These are phyloP conservation scores for Ploceus nigricollis DNA, from an alignment of 2,113 vertebrate genomes.

Conservation along the genomic window DNA sequence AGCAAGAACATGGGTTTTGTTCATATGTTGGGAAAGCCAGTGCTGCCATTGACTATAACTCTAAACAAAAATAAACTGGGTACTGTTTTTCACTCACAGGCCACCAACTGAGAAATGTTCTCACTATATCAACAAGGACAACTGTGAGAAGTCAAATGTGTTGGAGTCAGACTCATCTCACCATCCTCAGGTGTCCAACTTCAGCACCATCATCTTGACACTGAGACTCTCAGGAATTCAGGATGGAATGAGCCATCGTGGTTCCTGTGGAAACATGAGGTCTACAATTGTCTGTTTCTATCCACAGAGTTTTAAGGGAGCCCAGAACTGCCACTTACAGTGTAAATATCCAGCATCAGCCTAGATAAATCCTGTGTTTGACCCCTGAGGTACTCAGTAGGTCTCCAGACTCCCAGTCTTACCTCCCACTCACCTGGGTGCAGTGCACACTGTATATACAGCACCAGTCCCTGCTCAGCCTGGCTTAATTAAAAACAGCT, in stretches of 20 bases:
- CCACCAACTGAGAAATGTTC: background rate
- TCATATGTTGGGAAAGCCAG: background rate
- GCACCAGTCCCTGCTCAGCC: background rate
- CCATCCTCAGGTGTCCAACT: background rate
- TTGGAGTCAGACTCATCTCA: background rate
- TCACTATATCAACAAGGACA: background rate
- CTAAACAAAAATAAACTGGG: background rate
- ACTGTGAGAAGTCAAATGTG: background rate
- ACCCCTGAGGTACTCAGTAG: background rate
- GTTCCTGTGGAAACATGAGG: background rate
- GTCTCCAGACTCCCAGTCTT: background rate
- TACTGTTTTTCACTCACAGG: background rate
- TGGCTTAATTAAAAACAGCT: constrained; percentile 14
- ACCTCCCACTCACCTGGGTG: background rate
- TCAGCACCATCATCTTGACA: background rate
- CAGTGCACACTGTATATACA: background rate
- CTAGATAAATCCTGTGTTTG: background rate
- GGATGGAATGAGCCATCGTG: background rate
- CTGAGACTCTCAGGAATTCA: background rate
- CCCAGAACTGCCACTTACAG: background rate
- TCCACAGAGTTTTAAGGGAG: background rate
- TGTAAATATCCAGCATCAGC: background rate
- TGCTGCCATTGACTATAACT: background rate
- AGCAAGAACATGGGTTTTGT: background rate
- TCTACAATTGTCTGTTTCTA: background rate